These are phyloP conservation scores for Megamerina dolium DNA, from an alignment of 2,888 invertebrate genomes.

Conservation along the genomic window DNA sequence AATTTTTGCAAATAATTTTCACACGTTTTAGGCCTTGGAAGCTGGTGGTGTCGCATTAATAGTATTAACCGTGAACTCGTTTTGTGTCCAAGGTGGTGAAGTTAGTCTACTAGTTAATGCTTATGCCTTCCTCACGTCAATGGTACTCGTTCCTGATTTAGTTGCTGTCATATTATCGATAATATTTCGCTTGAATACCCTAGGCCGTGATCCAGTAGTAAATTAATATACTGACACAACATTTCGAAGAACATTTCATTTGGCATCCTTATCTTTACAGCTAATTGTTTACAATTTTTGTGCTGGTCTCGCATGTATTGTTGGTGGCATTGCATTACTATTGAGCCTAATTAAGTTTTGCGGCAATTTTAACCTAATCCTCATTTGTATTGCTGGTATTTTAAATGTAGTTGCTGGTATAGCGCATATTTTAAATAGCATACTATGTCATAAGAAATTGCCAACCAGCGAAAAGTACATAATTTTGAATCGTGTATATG, in stretches of 20 bases:
- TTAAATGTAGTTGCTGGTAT: conserved; percentile 8
- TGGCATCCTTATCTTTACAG: too few relatives aligned
- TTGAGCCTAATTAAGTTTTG: conserved; percentile 1
- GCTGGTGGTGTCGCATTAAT: background rate
- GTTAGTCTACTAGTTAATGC: background rate
- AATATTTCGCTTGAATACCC: conserved; percentile 1
- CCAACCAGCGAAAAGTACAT: conserved; percentile 17
- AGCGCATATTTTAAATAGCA: conserved; percentile 18
- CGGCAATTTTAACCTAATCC: conserved; percentile 8
- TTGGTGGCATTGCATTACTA: background rate
- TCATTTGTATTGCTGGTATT: conserved; percentile 11
- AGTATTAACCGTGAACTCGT: background rate
- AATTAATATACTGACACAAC: too few relatives aligned
- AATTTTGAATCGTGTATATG: background rate
- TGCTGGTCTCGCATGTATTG: conserved; percentile 13
- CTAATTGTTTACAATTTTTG: conserved; percentile 20
- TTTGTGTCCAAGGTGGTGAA: conserved; percentile 6
- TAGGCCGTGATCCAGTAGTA: conserved; percentile 23
- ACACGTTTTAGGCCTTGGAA: conserved; percentile 7
- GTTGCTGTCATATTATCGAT: background rate
- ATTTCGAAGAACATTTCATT: too few relatives aligned
- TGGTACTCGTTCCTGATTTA: conserved; percentile 9
- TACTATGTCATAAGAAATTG: conserved; percentile 13
- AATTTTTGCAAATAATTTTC: too few relatives aligned
- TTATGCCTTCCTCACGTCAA: conserved; percentile 3